Evolutionary conservation across 2,113 vertebrate species (phyloP).

Genomic region (Rhinolophus sinicus): DNA sequence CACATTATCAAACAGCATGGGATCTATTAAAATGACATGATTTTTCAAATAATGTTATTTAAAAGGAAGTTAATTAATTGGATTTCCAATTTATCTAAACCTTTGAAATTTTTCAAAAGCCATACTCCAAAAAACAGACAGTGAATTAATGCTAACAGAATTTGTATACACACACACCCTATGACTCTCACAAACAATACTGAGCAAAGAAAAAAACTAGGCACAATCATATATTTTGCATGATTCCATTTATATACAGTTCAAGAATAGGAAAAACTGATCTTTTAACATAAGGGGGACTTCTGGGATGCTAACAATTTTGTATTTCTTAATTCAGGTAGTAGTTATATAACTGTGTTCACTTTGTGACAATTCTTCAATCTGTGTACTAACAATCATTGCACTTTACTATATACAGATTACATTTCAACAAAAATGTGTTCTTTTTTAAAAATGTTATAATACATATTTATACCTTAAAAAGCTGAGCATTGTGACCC

Average conservation of each 20-base stretch:
- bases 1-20: conserved; percentile 5
- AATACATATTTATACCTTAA: not conserved
- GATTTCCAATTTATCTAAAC: conserved; percentile 16
- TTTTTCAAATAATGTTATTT: conserved; percentile 40
- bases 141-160: not conserved
- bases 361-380: conserved; percentile 25
- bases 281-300: not conserved
- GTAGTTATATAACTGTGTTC: not conserved
- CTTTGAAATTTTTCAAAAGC: conserved; percentile 18
- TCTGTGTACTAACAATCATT: not conserved
- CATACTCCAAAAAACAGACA: not conserved
- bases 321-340: conserved; percentile 60
- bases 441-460: conserved; percentile 24
- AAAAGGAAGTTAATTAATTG: conserved; percentile 13
- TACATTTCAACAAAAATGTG: conserved; percentile 43
- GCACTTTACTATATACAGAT: not conserved
- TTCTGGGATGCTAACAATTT: conserved; percentile 44
- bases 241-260: not conserved
- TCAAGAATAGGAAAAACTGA: conserved; percentile 19
- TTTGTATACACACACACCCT: not conserved
- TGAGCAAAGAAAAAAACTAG: not conserved
- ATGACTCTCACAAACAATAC: not conserved
- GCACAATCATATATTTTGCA: not conserved
- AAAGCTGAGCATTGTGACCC: conserved; percentile 45
- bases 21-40: not conserved